A percentile compares a stretch with the other conserved stretches of the same genome.
These are phyloP conservation scores for Platerodrilus igneus DNA, from an alignment of 2,888 invertebrate species.

Conservation along the genomic window DNA sequence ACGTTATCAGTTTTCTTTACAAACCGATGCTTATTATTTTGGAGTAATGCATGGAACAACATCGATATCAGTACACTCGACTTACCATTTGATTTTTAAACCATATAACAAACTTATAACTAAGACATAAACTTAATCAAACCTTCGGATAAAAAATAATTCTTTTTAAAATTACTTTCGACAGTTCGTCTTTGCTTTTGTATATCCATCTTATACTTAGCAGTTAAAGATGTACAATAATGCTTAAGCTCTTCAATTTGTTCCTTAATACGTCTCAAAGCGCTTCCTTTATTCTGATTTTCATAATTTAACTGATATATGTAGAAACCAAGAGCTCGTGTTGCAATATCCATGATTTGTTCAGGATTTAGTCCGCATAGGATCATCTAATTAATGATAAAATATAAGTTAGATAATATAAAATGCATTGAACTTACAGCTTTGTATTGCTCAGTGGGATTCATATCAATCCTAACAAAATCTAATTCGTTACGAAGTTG, in stretches of 20 bases:
- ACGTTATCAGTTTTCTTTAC: too few relatives aligned
- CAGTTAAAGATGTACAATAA: conserved; percentile 13
- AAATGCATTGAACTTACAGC: conserved; percentile 45
- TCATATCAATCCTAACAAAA: conserved; percentile 52
- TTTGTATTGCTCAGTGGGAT: conserved; percentile 52
- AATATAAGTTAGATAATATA: conserved; percentile 27
- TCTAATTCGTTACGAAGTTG: conserved; percentile 53
- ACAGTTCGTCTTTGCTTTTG: conserved; percentile 14
- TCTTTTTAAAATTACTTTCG: too few relatives aligned
- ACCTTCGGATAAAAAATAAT: too few relatives aligned
- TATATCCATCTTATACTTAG: conserved; percentile 20
- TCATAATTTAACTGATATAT: conserved; percentile 26
- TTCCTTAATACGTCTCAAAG: conserved; percentile 14
- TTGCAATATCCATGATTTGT: conserved; percentile 53
- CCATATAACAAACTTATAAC: too few relatives aligned
- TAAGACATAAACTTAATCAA: too few relatives aligned
- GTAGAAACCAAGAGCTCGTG: conserved; percentile 48
- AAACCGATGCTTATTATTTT: too few relatives aligned
- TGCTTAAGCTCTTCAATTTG: conserved; percentile 22
- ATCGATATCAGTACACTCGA: too few relatives aligned
- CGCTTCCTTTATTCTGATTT: conserved; percentile 22
- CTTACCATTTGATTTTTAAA: too few relatives aligned
- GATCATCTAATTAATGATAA: conserved; percentile 20
- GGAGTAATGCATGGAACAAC: too few relatives aligned
- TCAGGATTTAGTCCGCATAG: conserved; percentile 53